These are phyloP conservation scores for Nanorana parkeri DNA, from an alignment of 2,113 vertebrate genomes.

Conservation along the genomic window DNA sequence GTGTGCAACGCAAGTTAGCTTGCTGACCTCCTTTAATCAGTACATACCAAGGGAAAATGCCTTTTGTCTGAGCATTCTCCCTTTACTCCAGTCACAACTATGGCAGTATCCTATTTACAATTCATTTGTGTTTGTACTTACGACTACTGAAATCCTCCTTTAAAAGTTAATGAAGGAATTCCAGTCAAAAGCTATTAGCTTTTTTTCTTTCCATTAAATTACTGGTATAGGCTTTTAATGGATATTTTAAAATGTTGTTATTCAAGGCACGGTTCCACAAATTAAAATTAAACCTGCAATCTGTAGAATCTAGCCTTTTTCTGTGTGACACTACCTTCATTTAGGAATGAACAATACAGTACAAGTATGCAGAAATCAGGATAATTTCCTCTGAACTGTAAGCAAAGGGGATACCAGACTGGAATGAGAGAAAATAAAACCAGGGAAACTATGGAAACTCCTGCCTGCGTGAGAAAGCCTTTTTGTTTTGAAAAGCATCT, in stretches of 20 bases:
- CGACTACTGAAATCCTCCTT: conserved; percentile 66
- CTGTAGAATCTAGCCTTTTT: conserved; percentile 69
- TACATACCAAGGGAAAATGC: conserved; percentile 57
- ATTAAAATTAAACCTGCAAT: conserved; percentile 71
- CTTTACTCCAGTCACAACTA: conserved; percentile 16
- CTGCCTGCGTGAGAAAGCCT: too few relatives aligned
- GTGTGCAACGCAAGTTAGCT: conserved; percentile 55
- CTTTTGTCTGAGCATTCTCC: conserved; percentile 44
- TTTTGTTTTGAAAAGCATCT: too few relatives aligned
- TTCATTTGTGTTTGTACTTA: conserved; percentile 61
- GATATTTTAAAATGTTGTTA: conserved; percentile 76
- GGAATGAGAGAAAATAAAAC: neutral
- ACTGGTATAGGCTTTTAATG: conserved; percentile 75
- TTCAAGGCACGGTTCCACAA: conserved; percentile 75
- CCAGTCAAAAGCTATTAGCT: conserved; percentile 71
- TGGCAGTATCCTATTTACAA: conserved; percentile 58
- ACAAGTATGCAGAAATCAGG: neutral
- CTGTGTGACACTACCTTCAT: conserved; percentile 68
- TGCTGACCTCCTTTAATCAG: conserved; percentile 56
- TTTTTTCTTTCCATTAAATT: conserved; percentile 71
- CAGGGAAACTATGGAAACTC: too few relatives aligned
- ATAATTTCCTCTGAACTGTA: neutral
- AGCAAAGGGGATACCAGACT: neutral
- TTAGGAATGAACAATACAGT: neutral
- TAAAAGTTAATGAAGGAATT: conserved; percentile 77